Percentiles rank a stretch among this genome's conserved stretches.
Evolutionary conservation across 2,797 vertebrate genomes (phyloP).

Genomic region (Taeniopygia guttata): DNA sequence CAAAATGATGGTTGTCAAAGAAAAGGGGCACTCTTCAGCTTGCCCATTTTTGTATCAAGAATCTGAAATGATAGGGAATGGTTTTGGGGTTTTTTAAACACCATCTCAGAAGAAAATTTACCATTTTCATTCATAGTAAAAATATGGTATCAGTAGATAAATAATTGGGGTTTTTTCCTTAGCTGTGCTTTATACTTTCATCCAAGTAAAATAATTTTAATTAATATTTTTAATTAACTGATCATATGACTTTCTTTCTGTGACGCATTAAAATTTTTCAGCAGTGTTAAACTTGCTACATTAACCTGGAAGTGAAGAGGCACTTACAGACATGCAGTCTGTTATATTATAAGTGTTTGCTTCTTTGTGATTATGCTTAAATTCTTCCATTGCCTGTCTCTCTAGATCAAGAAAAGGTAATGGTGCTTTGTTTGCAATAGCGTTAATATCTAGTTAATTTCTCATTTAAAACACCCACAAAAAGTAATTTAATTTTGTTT

Average conservation of each 20-base stretch:
- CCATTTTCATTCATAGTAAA: background rate
- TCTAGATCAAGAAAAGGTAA: background rate
- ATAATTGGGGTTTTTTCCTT: background rate
- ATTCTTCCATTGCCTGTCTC: background rate
- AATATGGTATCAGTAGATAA: background rate
- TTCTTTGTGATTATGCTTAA: background rate
- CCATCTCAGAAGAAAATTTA: background rate
- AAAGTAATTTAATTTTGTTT: constrained; percentile 10
- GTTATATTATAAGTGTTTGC: background rate
- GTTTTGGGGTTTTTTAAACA: background rate
- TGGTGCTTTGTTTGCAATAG: background rate
- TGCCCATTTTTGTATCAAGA: background rate
- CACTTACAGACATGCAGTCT: background rate
- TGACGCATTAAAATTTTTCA: background rate
- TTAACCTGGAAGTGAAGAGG: background rate
- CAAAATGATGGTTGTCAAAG: background rate
- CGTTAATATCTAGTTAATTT: background rate
- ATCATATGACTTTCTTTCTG: background rate
- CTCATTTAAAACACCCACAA: background rate
- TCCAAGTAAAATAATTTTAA: background rate
- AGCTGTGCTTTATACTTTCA: background rate
- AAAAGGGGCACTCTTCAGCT: background rate
- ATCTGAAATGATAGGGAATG: background rate
- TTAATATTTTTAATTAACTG: background rate
- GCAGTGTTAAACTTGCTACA: background rate